A percentile compares a stretch with the other conserved stretches of the same genome.
Conservation (phyloP, 2,113 vertebrate species). For the Prolemur simus region DNA sequence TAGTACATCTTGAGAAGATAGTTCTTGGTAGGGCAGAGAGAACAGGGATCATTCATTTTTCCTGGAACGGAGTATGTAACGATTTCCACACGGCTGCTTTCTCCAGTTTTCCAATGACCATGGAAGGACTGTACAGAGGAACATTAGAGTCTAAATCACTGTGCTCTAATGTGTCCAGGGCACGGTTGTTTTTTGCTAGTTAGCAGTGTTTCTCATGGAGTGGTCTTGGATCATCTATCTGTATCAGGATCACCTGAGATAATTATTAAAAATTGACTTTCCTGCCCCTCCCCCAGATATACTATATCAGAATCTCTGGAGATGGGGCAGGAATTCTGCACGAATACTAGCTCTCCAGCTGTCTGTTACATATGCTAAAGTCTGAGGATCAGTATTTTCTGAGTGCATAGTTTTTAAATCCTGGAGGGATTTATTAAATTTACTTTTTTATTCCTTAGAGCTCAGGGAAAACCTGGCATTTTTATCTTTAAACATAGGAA, state of each 20-base stretch:
- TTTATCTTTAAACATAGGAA: neutral
- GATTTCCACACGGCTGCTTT: neutral
- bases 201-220: neutral
- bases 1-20: neutral
- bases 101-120: neutral
- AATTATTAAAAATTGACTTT: neutral
- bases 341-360: neutral
- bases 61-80: neutral
- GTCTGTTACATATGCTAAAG: neutral
- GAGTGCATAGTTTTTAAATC: neutral
- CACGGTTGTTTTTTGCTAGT: neutral
- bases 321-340: neutral
- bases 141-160: neutral
- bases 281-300: neutral
- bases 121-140: neutral
- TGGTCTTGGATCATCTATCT: neutral
- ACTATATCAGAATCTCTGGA: neutral
- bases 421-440: neutral
- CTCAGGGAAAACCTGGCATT: neutral
- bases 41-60: neutral
- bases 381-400: neutral
- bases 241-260: neutral
- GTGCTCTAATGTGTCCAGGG: neutral
- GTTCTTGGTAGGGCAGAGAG: neutral
- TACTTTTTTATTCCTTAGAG: neutral